Percentiles rank a stretch among this genome's conserved stretches.
phyloP scores from a whole-genome alignment of 2,113 vertebrate species.

The Oryzias javanicus region DNA sequence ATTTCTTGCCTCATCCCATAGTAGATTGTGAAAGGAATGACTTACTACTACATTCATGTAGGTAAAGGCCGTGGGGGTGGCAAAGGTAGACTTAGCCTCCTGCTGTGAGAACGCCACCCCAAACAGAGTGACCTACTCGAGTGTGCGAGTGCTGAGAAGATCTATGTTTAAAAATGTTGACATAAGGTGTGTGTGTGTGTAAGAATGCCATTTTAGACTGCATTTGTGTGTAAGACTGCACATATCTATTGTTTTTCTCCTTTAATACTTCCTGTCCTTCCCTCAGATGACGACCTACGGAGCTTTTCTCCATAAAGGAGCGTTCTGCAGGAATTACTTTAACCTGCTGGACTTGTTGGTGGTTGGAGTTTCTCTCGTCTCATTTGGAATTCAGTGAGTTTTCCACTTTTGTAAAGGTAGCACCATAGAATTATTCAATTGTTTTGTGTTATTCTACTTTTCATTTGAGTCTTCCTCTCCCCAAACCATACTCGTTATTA shows the following conservation, averaged over 20 bases:
- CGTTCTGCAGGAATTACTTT: conserved; percentile 98
- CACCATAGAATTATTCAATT: too few relatives aligned
- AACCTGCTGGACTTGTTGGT: conserved; percentile 97
- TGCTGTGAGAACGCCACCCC: conserved; percentile 70
- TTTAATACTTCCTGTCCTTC: conserved; percentile 35
- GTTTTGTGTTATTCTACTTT: too few relatives aligned
- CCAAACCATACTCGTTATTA: too few relatives aligned
- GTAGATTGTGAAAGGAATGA: conserved; percentile 75
- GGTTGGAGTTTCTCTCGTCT: conserved; percentile 97
- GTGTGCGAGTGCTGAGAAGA: conserved; percentile 52
- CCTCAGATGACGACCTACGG: conserved; percentile 95
- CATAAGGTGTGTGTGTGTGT: conserved; percentile 12
- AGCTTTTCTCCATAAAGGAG: conserved; percentile 97
- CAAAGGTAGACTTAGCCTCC: conserved; percentile 62
- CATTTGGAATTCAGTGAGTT: conserved; percentile 97
- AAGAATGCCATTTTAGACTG: conserved; percentile 10
- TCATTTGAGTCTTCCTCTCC: too few relatives aligned
- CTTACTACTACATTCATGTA: conserved; percentile 81
- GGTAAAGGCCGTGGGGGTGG: conserved; percentile 66
- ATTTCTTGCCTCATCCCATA: conserved; percentile 72
- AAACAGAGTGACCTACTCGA: conserved; percentile 71
- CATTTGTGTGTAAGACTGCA: conserved; percentile 1
- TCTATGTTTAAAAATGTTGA: conserved; percentile 9
- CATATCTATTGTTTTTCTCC: conserved; percentile 3
- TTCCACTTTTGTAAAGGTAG: background rate